These are phyloP conservation scores for Zaprionus nigranus DNA, from an alignment of 1,140 invertebrate genomes.

Conservation along the genomic window DNA sequence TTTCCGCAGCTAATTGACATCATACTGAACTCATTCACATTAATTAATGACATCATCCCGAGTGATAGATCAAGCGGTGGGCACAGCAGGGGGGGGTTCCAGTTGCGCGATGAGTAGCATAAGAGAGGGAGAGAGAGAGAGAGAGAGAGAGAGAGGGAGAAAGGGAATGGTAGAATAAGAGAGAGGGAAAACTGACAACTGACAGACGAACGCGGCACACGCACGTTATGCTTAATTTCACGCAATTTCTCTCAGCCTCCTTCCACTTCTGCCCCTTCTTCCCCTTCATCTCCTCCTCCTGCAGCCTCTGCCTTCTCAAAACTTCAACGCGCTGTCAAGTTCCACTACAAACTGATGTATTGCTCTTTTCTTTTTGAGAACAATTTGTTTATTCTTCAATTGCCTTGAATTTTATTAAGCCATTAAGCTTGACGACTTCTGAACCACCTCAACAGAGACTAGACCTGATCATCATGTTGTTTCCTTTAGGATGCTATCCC, in stretches of 20 bases:
- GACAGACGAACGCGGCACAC: slow-evolving; percentile 38
- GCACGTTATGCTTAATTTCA: slow-evolving; percentile 72
- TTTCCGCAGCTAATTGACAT: slow-evolving; percentile 83
- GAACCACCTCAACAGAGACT: background rate
- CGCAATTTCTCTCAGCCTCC: slow-evolving; percentile 57
- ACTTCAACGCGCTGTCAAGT: slow-evolving; percentile 8
- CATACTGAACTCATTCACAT: slow-evolving; percentile 83
- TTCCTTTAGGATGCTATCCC: background rate
- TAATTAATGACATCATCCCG: slow-evolving; percentile 82
- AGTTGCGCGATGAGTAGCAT: background rate
- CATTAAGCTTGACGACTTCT: background rate
- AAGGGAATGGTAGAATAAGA: background rate
- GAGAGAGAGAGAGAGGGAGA: background rate
- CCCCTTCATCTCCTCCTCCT: background rate
- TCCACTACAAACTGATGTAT: slow-evolving; percentile 10
- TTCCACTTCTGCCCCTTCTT: background rate
- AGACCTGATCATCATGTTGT: background rate
- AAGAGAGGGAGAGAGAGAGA: background rate
- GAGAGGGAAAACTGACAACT: slow-evolving; percentile 6
- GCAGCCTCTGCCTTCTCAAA: background rate
- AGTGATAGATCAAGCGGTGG: slow-evolving; percentile 39
- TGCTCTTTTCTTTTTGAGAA: slow-evolving; percentile 17
- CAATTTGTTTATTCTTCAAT: slow-evolving; percentile 11
- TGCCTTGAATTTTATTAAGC: slow-evolving; percentile 16
- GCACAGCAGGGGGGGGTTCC: slow-evolving; percentile 3